Conservation (phyloP, 2,113 vertebrate species). For the Rallus limicola region DNA sequence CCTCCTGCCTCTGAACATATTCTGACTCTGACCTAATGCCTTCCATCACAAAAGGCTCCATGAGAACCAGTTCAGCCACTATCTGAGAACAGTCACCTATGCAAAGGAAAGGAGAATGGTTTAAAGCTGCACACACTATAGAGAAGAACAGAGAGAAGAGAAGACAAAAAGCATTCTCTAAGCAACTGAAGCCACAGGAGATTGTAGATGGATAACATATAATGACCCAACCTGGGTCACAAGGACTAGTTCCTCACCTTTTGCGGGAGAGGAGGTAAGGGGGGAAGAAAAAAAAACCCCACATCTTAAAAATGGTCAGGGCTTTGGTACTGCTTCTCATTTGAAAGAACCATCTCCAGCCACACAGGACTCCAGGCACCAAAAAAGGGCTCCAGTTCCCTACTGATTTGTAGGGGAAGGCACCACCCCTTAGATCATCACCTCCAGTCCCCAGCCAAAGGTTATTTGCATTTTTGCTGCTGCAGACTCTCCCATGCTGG, state of each 20-base stretch:
- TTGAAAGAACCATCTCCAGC: conserved; percentile 34
- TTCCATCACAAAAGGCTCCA: conserved; percentile 1
- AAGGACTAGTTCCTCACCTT: not conserved
- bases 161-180: conserved; percentile 8
- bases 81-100: not conserved
- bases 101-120: conserved; percentile 6
- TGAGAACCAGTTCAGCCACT: conserved; percentile 1
- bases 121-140: not conserved
- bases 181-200: conserved; percentile 29
- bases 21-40: conserved; percentile 22
- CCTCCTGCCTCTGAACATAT: not conserved
- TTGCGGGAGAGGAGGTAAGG: not conserved
- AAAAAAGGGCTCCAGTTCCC: not conserved
- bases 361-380: not conserved
- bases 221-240: conserved; percentile 28
- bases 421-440: conserved; percentile 36
- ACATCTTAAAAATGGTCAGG: not conserved
- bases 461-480: conserved; percentile 3
- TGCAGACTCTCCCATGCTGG: not conserved
- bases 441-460: conserved; percentile 16
- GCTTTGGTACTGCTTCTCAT: not conserved
- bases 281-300: too few relatives aligned
- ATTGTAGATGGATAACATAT: not conserved
- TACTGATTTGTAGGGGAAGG: not conserved
- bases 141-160: not conserved